Conservation (phyloP, 2,113 vertebrate genomes). For the Mormyrus lacerda region DNA sequence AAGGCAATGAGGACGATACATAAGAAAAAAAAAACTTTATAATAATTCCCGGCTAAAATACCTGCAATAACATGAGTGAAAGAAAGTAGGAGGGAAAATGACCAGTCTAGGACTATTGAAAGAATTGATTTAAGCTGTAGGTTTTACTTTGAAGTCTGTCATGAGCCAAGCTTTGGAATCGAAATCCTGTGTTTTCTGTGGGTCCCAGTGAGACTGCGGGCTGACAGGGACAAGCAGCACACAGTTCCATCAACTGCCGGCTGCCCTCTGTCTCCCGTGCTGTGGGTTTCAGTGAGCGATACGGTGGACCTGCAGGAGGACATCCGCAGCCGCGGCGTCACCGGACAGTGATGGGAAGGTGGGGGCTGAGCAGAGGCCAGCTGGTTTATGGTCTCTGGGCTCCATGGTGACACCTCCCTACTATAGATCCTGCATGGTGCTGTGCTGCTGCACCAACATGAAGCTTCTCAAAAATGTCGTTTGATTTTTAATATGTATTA, state of each 20-base stretch:
- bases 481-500: background rate
- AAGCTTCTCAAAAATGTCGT: background rate
- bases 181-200: background rate
- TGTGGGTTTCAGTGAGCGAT: background rate
- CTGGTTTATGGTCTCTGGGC: background rate
- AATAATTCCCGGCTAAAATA: background rate
- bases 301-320: background rate
- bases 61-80: background rate
- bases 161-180: background rate
- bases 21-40: background rate
- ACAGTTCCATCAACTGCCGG: background rate
- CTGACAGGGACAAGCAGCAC: background rate
- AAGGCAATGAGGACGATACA: background rate
- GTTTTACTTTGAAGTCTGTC: background rate
- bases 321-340: background rate
- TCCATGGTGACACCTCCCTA: background rate
- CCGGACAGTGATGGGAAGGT: background rate
- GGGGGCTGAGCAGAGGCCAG: background rate
- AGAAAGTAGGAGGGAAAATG: background rate
- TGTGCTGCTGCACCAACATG: background rate
- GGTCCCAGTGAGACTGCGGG: background rate
- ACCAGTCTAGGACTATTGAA: background rate
- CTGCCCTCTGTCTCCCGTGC: background rate
- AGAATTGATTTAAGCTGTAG: background rate
- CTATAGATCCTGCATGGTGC: background rate